These are phyloP conservation scores for Nysson spinosus DNA, from an alignment of 2,888 invertebrate genomes.

Conservation along the genomic window DNA sequence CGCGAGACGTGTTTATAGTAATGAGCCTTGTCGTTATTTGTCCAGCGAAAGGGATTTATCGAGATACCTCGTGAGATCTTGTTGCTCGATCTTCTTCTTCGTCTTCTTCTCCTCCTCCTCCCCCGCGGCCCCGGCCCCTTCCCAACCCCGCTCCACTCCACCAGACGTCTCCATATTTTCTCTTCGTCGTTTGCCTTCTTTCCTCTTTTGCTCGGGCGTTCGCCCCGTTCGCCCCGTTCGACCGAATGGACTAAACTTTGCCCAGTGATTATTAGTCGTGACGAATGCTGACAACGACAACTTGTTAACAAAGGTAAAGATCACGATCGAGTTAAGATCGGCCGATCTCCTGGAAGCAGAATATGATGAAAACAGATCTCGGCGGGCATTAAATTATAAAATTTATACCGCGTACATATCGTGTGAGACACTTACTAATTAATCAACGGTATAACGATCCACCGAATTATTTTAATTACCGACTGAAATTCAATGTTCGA, in stretches of 20 bases:
- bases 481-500: no score
- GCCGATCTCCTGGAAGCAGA: not conserved
- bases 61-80: constrained; percentile 65
- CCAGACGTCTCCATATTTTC: constrained; percentile 28
- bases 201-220: not conserved
- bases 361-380: no score
- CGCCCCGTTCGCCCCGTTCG: not conserved
- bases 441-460: no score
- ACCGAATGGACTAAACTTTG: constrained; percentile 15
- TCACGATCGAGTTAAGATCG: constrained; percentile 1
- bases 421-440: no score
- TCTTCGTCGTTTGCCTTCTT: constrained; percentile 27
- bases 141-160: constrained; percentile 6
- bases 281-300: constrained; percentile 20
- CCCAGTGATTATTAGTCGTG: constrained; percentile 12
- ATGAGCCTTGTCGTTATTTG: constrained; percentile 77
- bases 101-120: constrained; percentile 30
- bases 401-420: no score
- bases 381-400: no score
- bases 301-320: constrained; percentile 18
- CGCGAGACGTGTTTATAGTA: constrained; percentile 76
- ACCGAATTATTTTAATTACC: no score
- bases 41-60: constrained; percentile 69
- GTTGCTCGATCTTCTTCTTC: constrained; percentile 63
- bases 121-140: constrained; percentile 18